Evolutionary conservation across 2,797 vertebrate species (phyloP), one percentile per base, ranked within the genome.

Genomic region (Tangara arthus): DNA sequence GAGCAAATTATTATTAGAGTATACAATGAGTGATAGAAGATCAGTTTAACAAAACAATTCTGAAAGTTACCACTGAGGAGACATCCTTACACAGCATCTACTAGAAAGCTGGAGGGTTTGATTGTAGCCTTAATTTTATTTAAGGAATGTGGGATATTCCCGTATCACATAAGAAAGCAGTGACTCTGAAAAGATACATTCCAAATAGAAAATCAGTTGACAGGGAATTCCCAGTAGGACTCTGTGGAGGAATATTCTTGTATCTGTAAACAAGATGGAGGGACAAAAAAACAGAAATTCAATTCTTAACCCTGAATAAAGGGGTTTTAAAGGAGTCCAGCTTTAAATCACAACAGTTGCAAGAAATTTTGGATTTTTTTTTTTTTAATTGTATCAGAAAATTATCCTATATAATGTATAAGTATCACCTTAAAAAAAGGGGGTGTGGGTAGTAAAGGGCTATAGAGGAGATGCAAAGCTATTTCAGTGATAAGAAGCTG

Each of bases 141-240:
- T 44, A 65, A 61, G 18, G 17, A 68, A 71, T 0, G 4, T 5
- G 6, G 0, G 0, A 68, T 46, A n/a, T 37, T 68, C 5, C 32
- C 26, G 8, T 61, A 59, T 3, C 10, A 8, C 12, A 30, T 72
- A 19, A 69, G 44, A 82, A 79, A 56, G 9, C 17, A 77, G 9
- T 13, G 19, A 69, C 14, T 82, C 19, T 84, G 28, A 57, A 61
- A 89, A 79, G 23, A 73, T 18, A 12, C 2, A 10, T 82, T 75
- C 60, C 14, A 82, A 34, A 34, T 2, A 79, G 46, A 68, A 71
- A 82, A 69, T 28, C 32, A 68, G 2, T 23, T 37, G 53, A 56
- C 24, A 55, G 21, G n/a, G 42, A 71, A 24, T 42, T 71, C 68
- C 16, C 12, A 42, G 42, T 42, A 81, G 21, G 27, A 46, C 8